Evolutionary conservation across 1,140 invertebrate genomes (phyloP).

Genomic region (Scaptomyza graminum): DNA sequence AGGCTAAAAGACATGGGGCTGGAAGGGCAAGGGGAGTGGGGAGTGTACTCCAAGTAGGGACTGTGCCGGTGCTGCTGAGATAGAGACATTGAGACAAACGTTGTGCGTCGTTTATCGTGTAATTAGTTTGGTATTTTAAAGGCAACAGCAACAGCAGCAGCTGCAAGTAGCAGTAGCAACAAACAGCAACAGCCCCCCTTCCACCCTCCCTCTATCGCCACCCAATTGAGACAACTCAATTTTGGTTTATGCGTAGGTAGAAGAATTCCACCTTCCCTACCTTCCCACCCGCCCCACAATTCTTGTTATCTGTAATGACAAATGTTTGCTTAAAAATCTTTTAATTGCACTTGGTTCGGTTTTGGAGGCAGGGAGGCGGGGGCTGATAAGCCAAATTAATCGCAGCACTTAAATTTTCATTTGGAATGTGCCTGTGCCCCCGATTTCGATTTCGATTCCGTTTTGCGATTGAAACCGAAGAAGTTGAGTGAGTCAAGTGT

Average conservation of each 20-base stretch:
- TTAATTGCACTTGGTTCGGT: conserved; percentile 79
- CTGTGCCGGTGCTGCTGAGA: not conserved
- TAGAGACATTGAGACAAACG: conserved; percentile 35
- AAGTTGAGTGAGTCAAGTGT: conserved; percentile 16
- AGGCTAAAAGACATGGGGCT: conserved; percentile 8
- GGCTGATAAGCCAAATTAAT: conserved; percentile 81
- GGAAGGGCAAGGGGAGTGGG: not conserved
- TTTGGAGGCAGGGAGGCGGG: no score
- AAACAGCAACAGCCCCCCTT: not conserved
- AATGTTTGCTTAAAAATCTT: conserved; percentile 82
- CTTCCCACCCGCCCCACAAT: not conserved
- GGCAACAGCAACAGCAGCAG: conserved; percentile 3
- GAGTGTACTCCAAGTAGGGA: no score
- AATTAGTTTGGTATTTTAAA: conserved; percentile 70
- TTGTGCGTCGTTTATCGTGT: conserved; percentile 65
- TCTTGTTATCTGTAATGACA: conserved; percentile 75
- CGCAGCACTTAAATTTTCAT: conserved; percentile 81
- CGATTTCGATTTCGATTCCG: conserved; percentile 48
- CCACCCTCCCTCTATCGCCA: not conserved
- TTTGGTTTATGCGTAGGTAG: conserved; percentile 71
- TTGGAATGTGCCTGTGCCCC: conserved; percentile 56
- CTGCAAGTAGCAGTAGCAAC: not conserved
- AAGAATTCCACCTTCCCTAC: not conserved
- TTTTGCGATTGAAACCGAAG: conserved; percentile 34
- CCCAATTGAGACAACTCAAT: conserved; percentile 71